These are phyloP conservation scores for Tamias sibiricus DNA, from an alignment of 2,113 vertebrate genomes.

Conservation along the genomic window DNA sequence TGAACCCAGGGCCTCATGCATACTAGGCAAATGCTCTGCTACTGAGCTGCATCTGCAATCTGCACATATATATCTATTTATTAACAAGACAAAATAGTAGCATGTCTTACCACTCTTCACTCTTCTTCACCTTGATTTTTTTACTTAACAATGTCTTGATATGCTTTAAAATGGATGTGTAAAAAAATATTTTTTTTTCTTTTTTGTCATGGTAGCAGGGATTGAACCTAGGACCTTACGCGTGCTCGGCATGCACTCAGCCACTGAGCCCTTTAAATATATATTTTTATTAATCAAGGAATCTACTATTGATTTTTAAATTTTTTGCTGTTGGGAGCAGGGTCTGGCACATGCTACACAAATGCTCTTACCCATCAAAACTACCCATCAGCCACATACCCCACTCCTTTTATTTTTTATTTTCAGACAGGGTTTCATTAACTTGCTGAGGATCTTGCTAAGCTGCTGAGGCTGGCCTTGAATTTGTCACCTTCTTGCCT, in stretches of 20 bases:
- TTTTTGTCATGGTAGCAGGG: background rate
- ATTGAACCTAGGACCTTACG: background rate
- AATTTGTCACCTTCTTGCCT: background rate
- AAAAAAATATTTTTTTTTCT: background rate
- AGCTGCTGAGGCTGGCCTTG: background rate
- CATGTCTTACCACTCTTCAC: conserved; percentile 27
- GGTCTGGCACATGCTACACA: background rate
- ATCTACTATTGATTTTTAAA: background rate
- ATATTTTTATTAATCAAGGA: conserved; percentile 21
- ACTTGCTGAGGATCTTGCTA: no score
- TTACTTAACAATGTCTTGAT: conserved; percentile 12
- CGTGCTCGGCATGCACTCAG: background rate
- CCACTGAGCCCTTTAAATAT: background rate
- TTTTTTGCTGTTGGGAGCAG: background rate
- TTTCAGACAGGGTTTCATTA: no score
- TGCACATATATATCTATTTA: background rate
- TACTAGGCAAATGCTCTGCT: background rate
- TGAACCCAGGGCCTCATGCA: background rate
- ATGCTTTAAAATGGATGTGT: conserved; percentile 25
- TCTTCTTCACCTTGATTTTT: background rate
- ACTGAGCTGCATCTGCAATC: background rate
- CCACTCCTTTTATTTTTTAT: background rate
- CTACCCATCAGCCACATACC: background rate
- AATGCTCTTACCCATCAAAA: background rate
- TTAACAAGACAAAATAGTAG: background rate